A percentile compares a stretch with the other conserved stretches of the same genome.
phyloP scores from a whole-genome alignment of 2,797 vertebrate genomes.

The Xenopus petersii region DNA sequence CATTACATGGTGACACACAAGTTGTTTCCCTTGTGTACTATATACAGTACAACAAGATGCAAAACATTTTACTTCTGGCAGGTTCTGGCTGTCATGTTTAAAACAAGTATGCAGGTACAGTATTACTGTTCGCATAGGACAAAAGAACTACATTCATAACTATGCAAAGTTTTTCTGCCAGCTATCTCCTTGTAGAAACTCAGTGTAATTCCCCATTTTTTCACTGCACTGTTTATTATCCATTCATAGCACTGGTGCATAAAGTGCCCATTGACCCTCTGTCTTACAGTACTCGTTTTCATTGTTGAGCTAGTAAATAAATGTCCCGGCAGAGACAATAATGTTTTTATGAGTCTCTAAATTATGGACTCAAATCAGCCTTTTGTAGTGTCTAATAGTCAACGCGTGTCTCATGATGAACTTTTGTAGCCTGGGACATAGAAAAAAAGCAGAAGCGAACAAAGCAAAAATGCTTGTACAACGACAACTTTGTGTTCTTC shows the following conservation, averaged over 20 bases:
- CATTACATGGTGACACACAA: too few species aligned
- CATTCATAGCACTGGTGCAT: slow-evolving; percentile 34
- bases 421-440: slow-evolving; percentile 71
- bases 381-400: slow-evolving; percentile 83
- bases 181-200: slow-evolving; percentile 27
- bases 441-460: slow-evolving; percentile 68
- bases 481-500: slow-evolving; percentile 77
- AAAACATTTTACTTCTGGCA: too few species aligned
- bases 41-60: too few species aligned
- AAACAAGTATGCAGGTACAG: background rate
- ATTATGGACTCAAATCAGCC: slow-evolving; percentile 81
- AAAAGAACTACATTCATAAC: slow-evolving; percentile 17
- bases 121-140: background rate
- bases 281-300: slow-evolving; percentile 78
- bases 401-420: slow-evolving; percentile 86
- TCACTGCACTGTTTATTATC: slow-evolving; percentile 41
- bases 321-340: slow-evolving; percentile 86
- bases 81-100: background rate
- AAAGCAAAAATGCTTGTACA: slow-evolving; percentile 58
- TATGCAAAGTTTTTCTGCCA: slow-evolving; percentile 34
- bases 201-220: background rate
- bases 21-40: too few species aligned
- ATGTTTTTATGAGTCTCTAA: slow-evolving; percentile 92
- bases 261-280: slow-evolving; percentile 38
- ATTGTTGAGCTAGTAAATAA: slow-evolving; percentile 77